Base-by-base conservation (phyloP, 2,797 vertebrate genomes). In the Huso huso region DNA sequence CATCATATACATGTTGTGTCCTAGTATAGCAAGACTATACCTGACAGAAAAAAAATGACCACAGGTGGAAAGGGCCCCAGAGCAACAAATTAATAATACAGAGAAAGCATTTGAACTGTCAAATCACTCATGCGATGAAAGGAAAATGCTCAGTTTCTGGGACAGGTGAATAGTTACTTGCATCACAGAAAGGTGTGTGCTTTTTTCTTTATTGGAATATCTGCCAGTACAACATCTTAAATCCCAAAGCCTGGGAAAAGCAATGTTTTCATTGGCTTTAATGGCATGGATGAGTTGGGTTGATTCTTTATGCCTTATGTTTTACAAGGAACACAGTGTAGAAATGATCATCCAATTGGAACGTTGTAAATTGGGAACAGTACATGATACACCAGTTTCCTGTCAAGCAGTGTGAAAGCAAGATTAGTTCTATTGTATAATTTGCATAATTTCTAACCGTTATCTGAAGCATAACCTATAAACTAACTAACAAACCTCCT, bases 251-350 rank as follows among this genome's bases (percentile, higher is more conserved):
- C 18, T 12, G 12, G 49, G 57, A 53, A 48, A 64, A 66, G 37
- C 59, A 70, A 68, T 63, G 49, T 63, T 37, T 37, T 58, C 67
- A 70, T 52, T 13, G 59, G 66, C 7, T 48, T 48, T 48, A 4
- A 0, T 57, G 11, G 53, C 49, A 10, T 61, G 68, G 8, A 51
- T 51, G 63, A 68, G 23, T 18, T 15, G 66, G 63, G 74, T 55
- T 69, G 66, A 62, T 69, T 63, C 61, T 23, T 69, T 55, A 18
- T 67, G 70, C 73, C 70, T 72, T 75, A 72, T 64, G 68, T 66
- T 68, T 51, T 71, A 37, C 69, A 7, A 71, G 23, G 66, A 69
- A 59, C 75, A 71, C 49, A 59, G 65, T 50, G 7, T 72, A 66
- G 69, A 69, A 12, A 77, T 61, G 65, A 65, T 13, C 6, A 69